A percentile compares a stretch with the other conserved stretches of the same genome.
Conservation (phyloP, 2,797 vertebrate species). For the Myotis daubentonii region DNA sequence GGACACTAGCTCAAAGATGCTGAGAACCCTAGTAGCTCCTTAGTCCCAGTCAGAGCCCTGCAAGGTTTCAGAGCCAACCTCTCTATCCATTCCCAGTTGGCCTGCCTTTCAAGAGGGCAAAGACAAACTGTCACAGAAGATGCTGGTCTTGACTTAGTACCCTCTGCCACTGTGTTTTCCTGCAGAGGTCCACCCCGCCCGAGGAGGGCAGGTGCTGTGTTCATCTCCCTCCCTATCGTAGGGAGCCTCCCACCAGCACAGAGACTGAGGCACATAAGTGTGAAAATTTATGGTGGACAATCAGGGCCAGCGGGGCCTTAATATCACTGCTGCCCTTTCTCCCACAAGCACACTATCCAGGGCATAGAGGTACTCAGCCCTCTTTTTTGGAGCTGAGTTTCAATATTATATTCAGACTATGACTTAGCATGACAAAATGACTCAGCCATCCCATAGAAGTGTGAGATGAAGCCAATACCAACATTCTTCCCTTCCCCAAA, state of each 20-base stretch:
- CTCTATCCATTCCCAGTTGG: neutral
- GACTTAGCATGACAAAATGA: neutral
- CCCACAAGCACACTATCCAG: rapidly evolving
- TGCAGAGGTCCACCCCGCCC: neutral
- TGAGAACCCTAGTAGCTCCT: neutral
- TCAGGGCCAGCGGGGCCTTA: neutral
- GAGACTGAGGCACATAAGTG: neutral
- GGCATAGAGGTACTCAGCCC: neutral
- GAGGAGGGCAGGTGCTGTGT: neutral
- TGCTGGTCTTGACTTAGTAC: neutral
- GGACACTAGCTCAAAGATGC: neutral
- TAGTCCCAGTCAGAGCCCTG: neutral
- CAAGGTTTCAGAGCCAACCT: neutral
- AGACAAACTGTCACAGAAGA: neutral
- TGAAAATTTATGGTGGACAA: rapidly evolving
- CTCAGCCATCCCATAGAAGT: neutral
- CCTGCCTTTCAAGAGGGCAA: neutral
- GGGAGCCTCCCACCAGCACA: neutral
- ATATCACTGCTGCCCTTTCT: neutral
- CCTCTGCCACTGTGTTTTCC: neutral
- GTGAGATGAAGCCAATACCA: neutral
- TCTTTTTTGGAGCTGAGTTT: neutral
- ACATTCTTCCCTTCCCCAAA: neutral
- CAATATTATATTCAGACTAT: neutral
- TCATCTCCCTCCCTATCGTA: neutral